These are phyloP conservation scores for Pandemis heparana DNA, from an alignment of 2,888 invertebrate genomes.

Conservation along the genomic window DNA sequence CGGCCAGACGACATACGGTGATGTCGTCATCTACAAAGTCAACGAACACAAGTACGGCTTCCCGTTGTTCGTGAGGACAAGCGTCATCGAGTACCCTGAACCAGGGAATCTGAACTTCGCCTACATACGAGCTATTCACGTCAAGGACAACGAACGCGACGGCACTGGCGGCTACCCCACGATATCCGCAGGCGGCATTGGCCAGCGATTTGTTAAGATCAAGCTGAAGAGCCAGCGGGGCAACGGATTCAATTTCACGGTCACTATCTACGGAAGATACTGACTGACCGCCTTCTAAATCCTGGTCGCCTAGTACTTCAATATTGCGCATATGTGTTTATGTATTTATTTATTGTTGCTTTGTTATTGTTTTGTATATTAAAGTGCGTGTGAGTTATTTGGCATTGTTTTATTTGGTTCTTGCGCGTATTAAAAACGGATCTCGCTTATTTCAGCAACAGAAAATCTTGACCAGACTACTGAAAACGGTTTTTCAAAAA, in stretches of 20 bases:
- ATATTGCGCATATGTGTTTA: slow-evolving; percentile 14
- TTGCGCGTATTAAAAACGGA: too few species aligned
- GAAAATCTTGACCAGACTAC: too few species aligned
- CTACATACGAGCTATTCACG: slow-evolving; percentile 66
- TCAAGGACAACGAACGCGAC: slow-evolving; percentile 70
- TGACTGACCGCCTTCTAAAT: slow-evolving; percentile 50
- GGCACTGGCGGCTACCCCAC: slow-evolving; percentile 74
- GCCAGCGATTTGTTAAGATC: slow-evolving; percentile 73
- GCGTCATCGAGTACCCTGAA: slow-evolving; percentile 69
- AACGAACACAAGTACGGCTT: slow-evolving; percentile 75
- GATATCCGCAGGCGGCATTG: slow-evolving; percentile 73
- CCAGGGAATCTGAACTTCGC: slow-evolving; percentile 70
- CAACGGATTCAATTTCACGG: slow-evolving; percentile 74
- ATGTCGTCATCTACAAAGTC: slow-evolving; percentile 66
- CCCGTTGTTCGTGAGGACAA: slow-evolving; percentile 68
- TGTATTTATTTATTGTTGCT: slow-evolving; percentile 15
- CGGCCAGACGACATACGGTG: slow-evolving; percentile 71
- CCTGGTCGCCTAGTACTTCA: slow-evolving; percentile 49
- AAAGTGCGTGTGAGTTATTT: slow-evolving; percentile 12
- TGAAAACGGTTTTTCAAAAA: too few species aligned
- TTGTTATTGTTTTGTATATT: slow-evolving; percentile 14
- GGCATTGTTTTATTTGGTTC: slow-evolving; percentile 8
- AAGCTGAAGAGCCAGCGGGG: slow-evolving; percentile 76
- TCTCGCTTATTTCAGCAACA: too few species aligned
- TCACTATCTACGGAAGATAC: slow-evolving; percentile 77